Evolutionary conservation across 2,888 invertebrate species (phyloP).

Genomic region (Allygus modestus): DNA sequence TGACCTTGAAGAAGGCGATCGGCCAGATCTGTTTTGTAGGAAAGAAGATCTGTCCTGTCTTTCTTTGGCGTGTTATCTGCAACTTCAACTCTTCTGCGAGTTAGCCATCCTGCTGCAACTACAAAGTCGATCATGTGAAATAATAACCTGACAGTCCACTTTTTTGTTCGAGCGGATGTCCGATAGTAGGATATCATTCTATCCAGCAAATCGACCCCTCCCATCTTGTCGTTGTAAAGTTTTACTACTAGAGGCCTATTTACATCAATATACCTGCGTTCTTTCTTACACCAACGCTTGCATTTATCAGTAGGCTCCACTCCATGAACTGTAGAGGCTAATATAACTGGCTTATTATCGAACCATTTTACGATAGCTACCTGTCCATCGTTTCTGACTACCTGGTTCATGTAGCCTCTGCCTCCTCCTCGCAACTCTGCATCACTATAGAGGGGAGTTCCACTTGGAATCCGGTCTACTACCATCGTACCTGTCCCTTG

Average conservation of each 20-base stretch:
- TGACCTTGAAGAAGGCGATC: background rate
- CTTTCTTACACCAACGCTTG: background rate
- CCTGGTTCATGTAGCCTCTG: conserved; percentile 15
- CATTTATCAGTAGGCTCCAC: conserved; percentile 20
- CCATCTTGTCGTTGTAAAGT: conserved; percentile 48
- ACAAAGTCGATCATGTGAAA: conserved; percentile 34
- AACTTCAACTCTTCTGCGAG: conserved; percentile 2
- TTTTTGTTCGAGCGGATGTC: conserved; percentile 37
- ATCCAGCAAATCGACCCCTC: conserved; percentile 55
- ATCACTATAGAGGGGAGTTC: conserved; percentile 1
- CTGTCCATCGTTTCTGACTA: conserved; percentile 49
- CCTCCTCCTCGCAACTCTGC: conserved; percentile 25
- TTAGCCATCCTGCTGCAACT: conserved; percentile 26
- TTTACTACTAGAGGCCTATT: conserved; percentile 36
- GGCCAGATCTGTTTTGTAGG: background rate
- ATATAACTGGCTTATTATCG: conserved; percentile 35
- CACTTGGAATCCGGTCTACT: background rate
- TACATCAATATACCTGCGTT: conserved; percentile 25
- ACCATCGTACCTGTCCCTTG: conserved; percentile 33
- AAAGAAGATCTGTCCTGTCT: background rate
- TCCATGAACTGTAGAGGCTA: conserved; percentile 56
- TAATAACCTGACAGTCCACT: conserved; percentile 54
- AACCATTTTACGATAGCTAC: conserved; percentile 48
- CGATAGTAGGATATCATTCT: conserved; percentile 51
- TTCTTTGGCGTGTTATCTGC: background rate